Evolutionary conservation across 1,140 invertebrate genomes (phyloP).

Genomic region (Drosophila nikananu): DNA sequence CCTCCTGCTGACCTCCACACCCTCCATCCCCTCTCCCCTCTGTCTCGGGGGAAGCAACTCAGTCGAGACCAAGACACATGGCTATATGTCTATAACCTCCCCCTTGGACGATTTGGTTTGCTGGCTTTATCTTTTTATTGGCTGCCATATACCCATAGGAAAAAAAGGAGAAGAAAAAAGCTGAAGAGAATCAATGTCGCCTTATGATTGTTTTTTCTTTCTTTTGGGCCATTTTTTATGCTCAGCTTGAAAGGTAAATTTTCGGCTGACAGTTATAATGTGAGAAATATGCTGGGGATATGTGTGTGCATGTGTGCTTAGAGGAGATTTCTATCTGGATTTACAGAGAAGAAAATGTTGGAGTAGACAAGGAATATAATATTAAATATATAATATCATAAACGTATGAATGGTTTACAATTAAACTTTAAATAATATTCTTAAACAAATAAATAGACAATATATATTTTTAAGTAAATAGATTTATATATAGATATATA

Average conservation of each 20-base stretch:
- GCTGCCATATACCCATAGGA: constrained; percentile 55
- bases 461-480: too few relatives aligned
- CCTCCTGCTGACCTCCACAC: neutral
- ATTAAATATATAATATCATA: too few relatives aligned
- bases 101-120: constrained; percentile 45
- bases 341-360: constrained; percentile 2
- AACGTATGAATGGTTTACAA: neutral
- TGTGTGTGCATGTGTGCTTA: neutral
- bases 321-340: constrained; percentile 33
- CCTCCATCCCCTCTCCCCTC: neutral
- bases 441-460: too few relatives aligned
- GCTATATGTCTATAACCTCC: constrained; percentile 38
- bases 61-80: constrained; percentile 69
- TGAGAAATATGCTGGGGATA: constrained; percentile 60
- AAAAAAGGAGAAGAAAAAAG: constrained; percentile 26
- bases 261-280: constrained; percentile 60
- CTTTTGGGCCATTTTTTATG: constrained; percentile 52
- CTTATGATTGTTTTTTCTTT: constrained; percentile 53
- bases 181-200: constrained; percentile 49
- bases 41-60: constrained; percentile 17
- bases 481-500: too few relatives aligned
- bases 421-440: neutral
- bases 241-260: constrained; percentile 54
- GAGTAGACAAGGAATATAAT: too few relatives aligned
- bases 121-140: constrained; percentile 78